A percentile compares a stretch with the other conserved stretches of the same genome.
Evolutionary conservation across 1,140 invertebrate species (phyloP).

Genomic region (Drosophila bipectinata): DNA sequence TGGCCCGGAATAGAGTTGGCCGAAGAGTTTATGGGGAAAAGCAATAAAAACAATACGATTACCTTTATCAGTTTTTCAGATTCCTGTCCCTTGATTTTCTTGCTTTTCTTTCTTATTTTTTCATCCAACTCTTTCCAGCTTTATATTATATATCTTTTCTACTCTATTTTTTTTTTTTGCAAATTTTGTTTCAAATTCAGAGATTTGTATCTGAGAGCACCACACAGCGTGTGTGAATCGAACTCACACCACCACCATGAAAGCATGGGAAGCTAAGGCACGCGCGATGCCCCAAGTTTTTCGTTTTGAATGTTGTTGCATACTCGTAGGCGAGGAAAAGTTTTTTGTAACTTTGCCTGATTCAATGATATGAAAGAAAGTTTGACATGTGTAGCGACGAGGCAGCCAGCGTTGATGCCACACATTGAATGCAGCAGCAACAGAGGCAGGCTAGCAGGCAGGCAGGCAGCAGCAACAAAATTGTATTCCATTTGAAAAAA

Average conservation of each 20-base stretch:
- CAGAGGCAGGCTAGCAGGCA: neutral
- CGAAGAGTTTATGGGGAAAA: slow-evolving; percentile 32
- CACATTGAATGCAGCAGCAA: slow-evolving; percentile 28
- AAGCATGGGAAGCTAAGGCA: neutral
- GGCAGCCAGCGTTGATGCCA: neutral
- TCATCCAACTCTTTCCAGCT: neutral
- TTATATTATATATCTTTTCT: slow-evolving; percentile 17
- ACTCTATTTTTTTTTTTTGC: slow-evolving; percentile 13
- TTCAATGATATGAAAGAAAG: slow-evolving; percentile 65
- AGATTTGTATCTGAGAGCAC: slow-evolving; percentile 36
- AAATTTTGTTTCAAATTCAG: slow-evolving; percentile 51
- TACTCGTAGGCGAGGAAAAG: slow-evolving; percentile 55
- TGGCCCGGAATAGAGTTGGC: slow-evolving; percentile 10
- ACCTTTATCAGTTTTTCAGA: slow-evolving; percentile 42
- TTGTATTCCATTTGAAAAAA: slow-evolving; percentile 40
- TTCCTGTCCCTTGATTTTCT: slow-evolving; percentile 2
- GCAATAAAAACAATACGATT: slow-evolving; percentile 49
- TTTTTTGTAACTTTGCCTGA: slow-evolving; percentile 59
- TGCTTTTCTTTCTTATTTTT: slow-evolving; percentile 1
- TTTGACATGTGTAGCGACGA: slow-evolving; percentile 56
- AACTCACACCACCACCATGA: too few species aligned
- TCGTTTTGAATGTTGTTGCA: slow-evolving; percentile 39
- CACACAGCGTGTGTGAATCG: slow-evolving; percentile 9
- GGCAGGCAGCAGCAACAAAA: slow-evolving; percentile 24
- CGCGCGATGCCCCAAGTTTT: slow-evolving; percentile 17